A percentile compares a stretch with the other conserved stretches of the same genome.
phyloP scores from a whole-genome alignment of 2,888 invertebrate genomes.

The Nezara viridula region DNA sequence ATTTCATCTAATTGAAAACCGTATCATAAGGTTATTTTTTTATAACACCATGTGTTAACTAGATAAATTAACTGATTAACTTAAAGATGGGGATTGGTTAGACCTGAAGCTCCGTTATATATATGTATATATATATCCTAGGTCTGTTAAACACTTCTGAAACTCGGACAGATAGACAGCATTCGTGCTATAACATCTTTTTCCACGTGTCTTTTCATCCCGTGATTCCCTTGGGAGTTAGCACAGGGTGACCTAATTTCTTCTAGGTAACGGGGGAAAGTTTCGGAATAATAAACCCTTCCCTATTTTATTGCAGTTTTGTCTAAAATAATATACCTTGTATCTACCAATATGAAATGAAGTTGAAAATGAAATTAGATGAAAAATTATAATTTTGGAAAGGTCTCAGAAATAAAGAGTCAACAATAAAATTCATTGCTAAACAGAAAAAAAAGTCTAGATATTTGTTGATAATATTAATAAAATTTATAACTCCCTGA shows the following conservation, averaged over 20 bases:
- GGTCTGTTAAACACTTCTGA: background rate
- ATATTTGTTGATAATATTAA: background rate
- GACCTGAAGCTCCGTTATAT: too few species aligned
- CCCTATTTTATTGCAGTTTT: conserved; percentile 7
- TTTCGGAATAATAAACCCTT: background rate
- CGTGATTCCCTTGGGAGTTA: background rate
- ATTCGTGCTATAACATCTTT: background rate
- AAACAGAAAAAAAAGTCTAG: background rate
- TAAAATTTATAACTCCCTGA: background rate
- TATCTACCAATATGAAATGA: background rate
- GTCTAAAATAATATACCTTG: background rate
- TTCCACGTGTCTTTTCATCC: background rate
- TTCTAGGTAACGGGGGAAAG: conserved; percentile 3
- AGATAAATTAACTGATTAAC: too few species aligned
- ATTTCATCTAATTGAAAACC: too few species aligned
- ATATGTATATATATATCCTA: too few species aligned
- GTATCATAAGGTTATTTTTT: too few species aligned
- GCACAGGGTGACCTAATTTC: background rate
- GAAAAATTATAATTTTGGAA: background rate
- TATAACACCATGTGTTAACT: too few species aligned
- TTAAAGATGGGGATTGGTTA: too few species aligned
- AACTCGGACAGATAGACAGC: background rate
- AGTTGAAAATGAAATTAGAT: background rate
- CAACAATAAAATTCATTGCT: background rate
- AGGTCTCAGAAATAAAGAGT: too few species aligned